Base-by-base conservation (phyloP, 1,140 invertebrate species). In the Chymomyza costata region DNA sequence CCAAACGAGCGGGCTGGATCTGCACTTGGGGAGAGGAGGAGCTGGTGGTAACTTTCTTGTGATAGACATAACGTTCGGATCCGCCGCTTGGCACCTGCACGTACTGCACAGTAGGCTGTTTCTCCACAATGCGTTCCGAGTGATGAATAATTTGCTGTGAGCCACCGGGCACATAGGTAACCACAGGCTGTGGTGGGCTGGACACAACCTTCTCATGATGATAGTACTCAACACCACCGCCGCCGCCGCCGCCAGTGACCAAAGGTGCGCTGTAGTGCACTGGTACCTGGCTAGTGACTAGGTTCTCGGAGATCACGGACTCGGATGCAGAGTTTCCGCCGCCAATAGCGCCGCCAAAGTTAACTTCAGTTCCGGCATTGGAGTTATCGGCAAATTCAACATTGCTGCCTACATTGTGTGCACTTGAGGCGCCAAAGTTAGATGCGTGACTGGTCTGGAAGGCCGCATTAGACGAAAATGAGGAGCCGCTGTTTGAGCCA, bases 71-170 rank as follows among this genome's bases (percentile, higher is more conserved):
- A 3, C 76, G 67, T 38, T 81, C 62, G 3, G 69, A 71, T 16
- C 64, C 73, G 32, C 65, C 65, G n/a, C 51, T 38, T 16, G 76
- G 67, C 1, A 67, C 32, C 13, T 59, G 64, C 0, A 65, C 38
- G 6, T 52, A 51, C 39, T 63, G 74, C 5, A 71, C 21, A 0
- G 51, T 30, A 8, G 81, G 67, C 34, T 51, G 50, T 39, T 61
- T 39, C 44, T 67, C 50, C 0, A 80, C 65, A 17, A 65, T 47
- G 17, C 65, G 73, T 56, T 84, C 82, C 34, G 71, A 69, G 18
- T 81, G 74, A 10, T 71, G 69, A 8, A 78, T 50, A 30, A 69
- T 81, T 14, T 70, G 65, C 57, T 83, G 62, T 0, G 73, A 59
- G 34, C 66, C 59, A 18, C 54, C 67, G 53, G 74, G 80, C 7